phyloP scores from a whole-genome alignment of 2,797 vertebrate genomes.

The Spinus olivaceus region DNA sequence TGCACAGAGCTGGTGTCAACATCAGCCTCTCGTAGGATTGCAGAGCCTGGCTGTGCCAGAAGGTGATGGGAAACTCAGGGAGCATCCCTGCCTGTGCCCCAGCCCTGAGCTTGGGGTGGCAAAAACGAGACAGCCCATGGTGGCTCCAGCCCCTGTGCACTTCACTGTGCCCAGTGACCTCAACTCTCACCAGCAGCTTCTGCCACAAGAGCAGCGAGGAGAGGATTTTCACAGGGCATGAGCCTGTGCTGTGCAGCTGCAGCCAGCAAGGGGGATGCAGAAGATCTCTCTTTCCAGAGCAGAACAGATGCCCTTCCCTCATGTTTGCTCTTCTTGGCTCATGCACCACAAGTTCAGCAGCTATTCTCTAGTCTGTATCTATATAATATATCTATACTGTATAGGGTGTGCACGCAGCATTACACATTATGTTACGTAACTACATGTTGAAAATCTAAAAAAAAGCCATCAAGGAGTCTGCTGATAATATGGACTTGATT shows the following conservation, averaged over 20 bases:
- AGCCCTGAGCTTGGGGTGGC: background rate
- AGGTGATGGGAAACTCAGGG: background rate
- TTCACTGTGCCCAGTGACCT: background rate
- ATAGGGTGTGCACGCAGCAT: too few relatives aligned
- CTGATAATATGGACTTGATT: background rate
- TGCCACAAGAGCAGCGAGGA: background rate
- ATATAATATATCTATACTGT: accelerated
- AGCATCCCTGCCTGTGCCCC: background rate
- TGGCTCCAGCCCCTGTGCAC: background rate
- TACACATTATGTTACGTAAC: background rate
- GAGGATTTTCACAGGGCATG: accelerated
- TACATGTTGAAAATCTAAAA: background rate
- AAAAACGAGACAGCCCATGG: background rate
- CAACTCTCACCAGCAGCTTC: background rate
- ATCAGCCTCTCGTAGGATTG: accelerated
- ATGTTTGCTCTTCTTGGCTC: background rate
- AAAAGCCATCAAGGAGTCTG: background rate
- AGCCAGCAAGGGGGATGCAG: background rate
- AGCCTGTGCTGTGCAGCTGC: background rate
- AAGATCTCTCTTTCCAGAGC: background rate
- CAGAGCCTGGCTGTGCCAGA: background rate
- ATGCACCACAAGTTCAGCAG: background rate
- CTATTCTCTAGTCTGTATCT: background rate
- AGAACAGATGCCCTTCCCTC: background rate
- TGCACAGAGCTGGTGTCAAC: background rate